phyloP scores from a whole-genome alignment of 2,888 invertebrate species.

The Meghimatium bilineatum region DNA sequence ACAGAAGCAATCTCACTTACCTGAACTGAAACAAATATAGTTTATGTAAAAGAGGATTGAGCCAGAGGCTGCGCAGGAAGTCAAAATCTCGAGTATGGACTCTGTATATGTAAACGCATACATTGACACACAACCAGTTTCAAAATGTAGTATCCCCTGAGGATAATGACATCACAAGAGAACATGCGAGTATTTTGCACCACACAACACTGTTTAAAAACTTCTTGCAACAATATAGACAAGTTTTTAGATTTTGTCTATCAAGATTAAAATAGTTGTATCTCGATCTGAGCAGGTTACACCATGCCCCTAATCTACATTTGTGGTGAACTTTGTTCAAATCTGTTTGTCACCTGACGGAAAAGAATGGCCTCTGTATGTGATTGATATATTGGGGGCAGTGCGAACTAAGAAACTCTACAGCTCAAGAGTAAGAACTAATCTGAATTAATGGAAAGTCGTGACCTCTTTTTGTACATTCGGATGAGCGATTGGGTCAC shows the following conservation, averaged over 20 bases:
- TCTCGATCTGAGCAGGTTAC: background rate
- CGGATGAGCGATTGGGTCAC: constrained; percentile 4
- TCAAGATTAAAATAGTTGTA: background rate
- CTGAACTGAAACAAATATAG: no score
- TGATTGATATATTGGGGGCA: background rate
- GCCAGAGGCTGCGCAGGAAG: no score
- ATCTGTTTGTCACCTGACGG: background rate
- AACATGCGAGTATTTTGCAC: background rate
- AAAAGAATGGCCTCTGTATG: background rate
- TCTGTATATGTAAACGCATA: no score
- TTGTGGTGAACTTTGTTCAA: background rate
- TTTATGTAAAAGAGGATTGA: no score
- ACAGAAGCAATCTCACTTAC: no score
- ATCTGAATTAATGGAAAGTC: background rate
- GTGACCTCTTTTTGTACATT: constrained; percentile 13
- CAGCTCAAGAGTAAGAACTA: background rate
- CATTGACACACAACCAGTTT: no score
- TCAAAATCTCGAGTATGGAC: no score
- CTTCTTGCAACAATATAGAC: background rate
- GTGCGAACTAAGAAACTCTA: no score
- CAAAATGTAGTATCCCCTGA: no score
- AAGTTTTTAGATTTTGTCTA: background rate
- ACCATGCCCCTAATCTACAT: background rate
- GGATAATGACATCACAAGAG: background rate
- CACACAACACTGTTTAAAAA: background rate